Evolutionary conservation across 2,888 invertebrate genomes (phyloP).

Genomic region (Xestia sexstrigata): DNA sequence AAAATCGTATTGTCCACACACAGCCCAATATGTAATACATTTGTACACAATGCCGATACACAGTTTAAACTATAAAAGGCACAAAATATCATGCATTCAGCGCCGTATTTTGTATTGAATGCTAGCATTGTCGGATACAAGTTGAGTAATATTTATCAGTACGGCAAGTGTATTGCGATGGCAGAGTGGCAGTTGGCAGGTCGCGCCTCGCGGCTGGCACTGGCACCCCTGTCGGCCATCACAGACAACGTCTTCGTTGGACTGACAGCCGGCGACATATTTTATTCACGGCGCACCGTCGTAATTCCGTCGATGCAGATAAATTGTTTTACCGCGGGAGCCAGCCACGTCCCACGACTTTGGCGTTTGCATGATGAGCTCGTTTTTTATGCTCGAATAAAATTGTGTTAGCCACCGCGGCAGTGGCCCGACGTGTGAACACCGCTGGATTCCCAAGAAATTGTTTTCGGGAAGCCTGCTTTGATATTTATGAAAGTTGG

Average conservation of each 20-base stretch:
- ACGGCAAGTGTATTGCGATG: slow-evolving; percentile 22
- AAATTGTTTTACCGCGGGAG: slow-evolving; percentile 90
- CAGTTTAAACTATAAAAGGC: slow-evolving; percentile 19
- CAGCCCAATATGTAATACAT: slow-evolving; percentile 24
- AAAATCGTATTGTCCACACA: not conserved
- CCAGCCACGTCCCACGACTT: slow-evolving; percentile 87
- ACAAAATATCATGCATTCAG: slow-evolving; percentile 31
- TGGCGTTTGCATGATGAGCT: slow-evolving; percentile 91
- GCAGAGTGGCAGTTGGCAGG: slow-evolving; percentile 38
- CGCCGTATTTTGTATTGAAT: slow-evolving; percentile 35
- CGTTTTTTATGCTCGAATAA: slow-evolving; percentile 90
- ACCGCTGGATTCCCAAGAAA: slow-evolving; percentile 84
- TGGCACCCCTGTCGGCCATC: slow-evolving; percentile 75
- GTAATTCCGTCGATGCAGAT: slow-evolving; percentile 91
- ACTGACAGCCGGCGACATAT: slow-evolving; percentile 90
- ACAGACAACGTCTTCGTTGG: slow-evolving; percentile 82
- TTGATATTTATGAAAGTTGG: slow-evolving; percentile 89
- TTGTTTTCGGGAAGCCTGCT: slow-evolving; percentile 87
- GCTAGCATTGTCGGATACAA: slow-evolving; percentile 34
- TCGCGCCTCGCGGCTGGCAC: slow-evolving; percentile 62
- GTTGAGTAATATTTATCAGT: slow-evolving; percentile 46
- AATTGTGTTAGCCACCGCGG: slow-evolving; percentile 88
- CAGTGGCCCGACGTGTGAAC: slow-evolving; percentile 83
- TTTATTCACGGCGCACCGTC: slow-evolving; percentile 89
- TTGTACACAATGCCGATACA: slow-evolving; percentile 13